A percentile compares a stretch with the other conserved stretches of the same genome.
Conservation (phyloP, 2,888 invertebrate species). For the Macrophya alboannulata region DNA sequence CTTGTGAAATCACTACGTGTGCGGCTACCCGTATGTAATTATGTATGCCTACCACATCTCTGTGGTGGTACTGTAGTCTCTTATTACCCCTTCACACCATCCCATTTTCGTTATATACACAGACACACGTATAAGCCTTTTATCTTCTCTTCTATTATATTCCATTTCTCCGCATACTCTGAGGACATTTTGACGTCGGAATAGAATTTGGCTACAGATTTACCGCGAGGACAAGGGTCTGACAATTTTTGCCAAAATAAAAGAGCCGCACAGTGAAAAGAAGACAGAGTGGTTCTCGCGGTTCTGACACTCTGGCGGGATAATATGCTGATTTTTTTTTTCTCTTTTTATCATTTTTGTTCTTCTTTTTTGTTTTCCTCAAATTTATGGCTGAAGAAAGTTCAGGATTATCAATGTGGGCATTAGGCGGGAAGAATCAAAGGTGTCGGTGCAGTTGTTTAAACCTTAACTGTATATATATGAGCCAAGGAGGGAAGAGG, state of each 20-base stretch:
- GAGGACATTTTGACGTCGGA: background rate
- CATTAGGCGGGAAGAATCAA: background rate
- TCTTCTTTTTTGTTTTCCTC: background rate
- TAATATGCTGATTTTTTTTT: too few relatives aligned
- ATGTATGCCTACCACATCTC: conserved; percentile 35
- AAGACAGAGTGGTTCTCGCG: too few relatives aligned
- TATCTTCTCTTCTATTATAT: background rate
- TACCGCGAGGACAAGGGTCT: background rate
- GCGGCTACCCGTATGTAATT: conserved; percentile 36
- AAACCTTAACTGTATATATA: too few relatives aligned
- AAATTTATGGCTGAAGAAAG: background rate
- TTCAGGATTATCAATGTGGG: background rate
- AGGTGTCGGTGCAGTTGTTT: conserved; percentile 26
- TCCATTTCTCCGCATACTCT: background rate
- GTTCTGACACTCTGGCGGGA: too few relatives aligned
- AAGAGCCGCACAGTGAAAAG: background rate
- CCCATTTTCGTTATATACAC: background rate
- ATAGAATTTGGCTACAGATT: background rate
- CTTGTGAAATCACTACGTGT: conserved; percentile 14
- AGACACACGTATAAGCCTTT: background rate
- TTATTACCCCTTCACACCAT: background rate
- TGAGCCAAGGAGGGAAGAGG: conserved; percentile 41
- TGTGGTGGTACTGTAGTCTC: background rate
- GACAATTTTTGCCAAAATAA: background rate
- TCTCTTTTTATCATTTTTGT: background rate